Conservation (phyloP, 2,888 invertebrate genomes). For the Ametastegia equiseti region DNA sequence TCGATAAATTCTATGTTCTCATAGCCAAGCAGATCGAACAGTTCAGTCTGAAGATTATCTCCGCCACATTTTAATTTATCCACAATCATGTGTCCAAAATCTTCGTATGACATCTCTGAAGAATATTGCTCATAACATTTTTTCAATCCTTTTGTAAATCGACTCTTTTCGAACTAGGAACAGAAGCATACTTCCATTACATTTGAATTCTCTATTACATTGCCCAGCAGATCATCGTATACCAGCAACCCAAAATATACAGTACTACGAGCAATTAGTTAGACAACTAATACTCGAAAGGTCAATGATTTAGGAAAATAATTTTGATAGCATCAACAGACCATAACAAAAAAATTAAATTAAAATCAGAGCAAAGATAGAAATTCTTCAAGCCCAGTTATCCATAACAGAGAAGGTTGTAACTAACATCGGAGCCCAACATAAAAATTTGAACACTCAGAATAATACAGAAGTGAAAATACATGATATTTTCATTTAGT, state of each 20-base stretch:
- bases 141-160: slow-evolving; percentile 79
- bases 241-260: background rate
- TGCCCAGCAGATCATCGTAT: too few relatives aligned
- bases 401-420: too few relatives aligned
- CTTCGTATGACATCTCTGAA: slow-evolving; percentile 78
- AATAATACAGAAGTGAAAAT: too few relatives aligned
- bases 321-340: background rate
- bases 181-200: background rate
- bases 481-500: too few relatives aligned
- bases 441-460: too few relatives aligned
- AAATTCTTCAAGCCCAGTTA: too few relatives aligned
- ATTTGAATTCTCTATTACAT: background rate
- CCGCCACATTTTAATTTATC: slow-evolving; percentile 78
- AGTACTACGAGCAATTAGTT: background rate
- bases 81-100: slow-evolving; percentile 80
- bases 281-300: background rate
- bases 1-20: slow-evolving; percentile 77
- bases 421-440: too few relatives aligned
- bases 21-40: slow-evolving; percentile 94
- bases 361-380: background rate
- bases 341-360: background rate
- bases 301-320: background rate
- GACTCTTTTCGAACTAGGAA: slow-evolving; percentile 79
- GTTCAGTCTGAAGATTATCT: slow-evolving; percentile 86
- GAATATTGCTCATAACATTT: slow-evolving; percentile 76